A percentile compares a stretch with the other conserved stretches of the same genome.
These are phyloP conservation scores for Empis livida DNA, from an alignment of 2,888 invertebrate species.

Conservation along the genomic window DNA sequence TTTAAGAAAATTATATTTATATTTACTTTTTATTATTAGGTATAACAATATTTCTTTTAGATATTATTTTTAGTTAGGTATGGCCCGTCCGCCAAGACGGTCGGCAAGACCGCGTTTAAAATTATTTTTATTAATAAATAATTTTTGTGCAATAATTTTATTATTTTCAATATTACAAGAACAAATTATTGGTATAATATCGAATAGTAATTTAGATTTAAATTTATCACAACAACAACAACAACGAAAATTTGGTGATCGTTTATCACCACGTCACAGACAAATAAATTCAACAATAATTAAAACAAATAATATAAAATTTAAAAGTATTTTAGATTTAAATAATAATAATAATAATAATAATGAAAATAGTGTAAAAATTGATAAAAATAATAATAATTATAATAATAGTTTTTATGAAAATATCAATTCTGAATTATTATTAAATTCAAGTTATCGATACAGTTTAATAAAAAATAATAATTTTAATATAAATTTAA, in stretches of 20 bases:
- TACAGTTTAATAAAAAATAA: not conserved
- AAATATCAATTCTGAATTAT: slow-evolving; percentile 8
- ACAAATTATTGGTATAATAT: not conserved
- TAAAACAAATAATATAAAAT: slow-evolving; percentile 14
- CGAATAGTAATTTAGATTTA: not conserved
- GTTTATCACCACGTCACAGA: slow-evolving; percentile 24
- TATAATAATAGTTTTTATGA: slow-evolving; percentile 7
- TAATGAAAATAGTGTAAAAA: slow-evolving; percentile 9
- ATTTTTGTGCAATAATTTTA: not conserved
- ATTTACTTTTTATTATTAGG: too few species aligned
- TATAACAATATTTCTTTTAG: too few species aligned
- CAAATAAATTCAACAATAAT: slow-evolving; percentile 14
- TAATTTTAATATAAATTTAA: slow-evolving; percentile 5
- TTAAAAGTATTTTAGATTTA: slow-evolving; percentile 19
- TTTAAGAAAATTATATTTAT: too few species aligned
- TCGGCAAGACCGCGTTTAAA: slow-evolving; percentile 19
- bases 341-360: slow-evolving; percentile 18
- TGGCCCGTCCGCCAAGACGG: slow-evolving; percentile 30
- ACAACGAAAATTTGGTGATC: slow-evolving; percentile 28
- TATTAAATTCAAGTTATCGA: not conserved
- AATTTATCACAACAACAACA: slow-evolving; percentile 12
- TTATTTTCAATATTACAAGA: not conserved
- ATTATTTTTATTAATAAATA: not conserved
- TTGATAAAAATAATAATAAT: slow-evolving; percentile 12
- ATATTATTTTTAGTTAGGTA: slow-evolving; percentile 28